Base-by-base conservation (phyloP, 2,888 invertebrate genomes). In the Eurytoma adleriae region DNA sequence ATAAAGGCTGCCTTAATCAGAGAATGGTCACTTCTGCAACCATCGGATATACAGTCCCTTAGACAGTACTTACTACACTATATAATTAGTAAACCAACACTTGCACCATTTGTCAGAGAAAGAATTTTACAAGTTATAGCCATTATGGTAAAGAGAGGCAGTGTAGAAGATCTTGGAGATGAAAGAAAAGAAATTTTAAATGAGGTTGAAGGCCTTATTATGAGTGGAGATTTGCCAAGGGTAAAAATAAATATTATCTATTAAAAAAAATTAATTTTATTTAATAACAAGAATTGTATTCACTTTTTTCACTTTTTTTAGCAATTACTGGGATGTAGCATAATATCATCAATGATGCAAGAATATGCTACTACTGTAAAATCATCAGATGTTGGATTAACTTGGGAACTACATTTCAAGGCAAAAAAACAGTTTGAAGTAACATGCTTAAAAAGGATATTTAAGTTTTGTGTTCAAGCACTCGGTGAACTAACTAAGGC, bases 331-430 rank as follows among this genome's bases (percentile, higher is more conserved):
- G 97, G 97, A 3, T 97, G 97, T 87, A 95, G 95, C 79, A 93
- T 98, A 72, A 94, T 98, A 86, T 92, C 95, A 77, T 95, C 96
- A 13, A 92, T 98, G 67, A 94, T 98, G 92, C 96, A 96, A 92
- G 98, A 98, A 90, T 97, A 96, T 91, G 95, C 96, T 12, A 96
- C 94, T 50, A 96, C 96, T 4, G 94, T 95, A 0, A 95, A 96
- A 87, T 96, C 97, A 1, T 95, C 96, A 52, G 96, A 96, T 91
- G 95, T 97, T 14, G 97, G 97, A 7, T 92, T 98, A 69, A 95
- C 97, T 62, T 97, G 96, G 96, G 97, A 97, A 90, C 94, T 95
- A 54, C 97, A 98, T 91, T 94, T 95, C 86, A 93, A 94, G 87
- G 94, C 96, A 50, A 98, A 97, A 90, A 94, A 94, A 86, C 94